phyloP scores from a whole-genome alignment of 2,888 invertebrate species.

The Laothoe populi region DNA sequence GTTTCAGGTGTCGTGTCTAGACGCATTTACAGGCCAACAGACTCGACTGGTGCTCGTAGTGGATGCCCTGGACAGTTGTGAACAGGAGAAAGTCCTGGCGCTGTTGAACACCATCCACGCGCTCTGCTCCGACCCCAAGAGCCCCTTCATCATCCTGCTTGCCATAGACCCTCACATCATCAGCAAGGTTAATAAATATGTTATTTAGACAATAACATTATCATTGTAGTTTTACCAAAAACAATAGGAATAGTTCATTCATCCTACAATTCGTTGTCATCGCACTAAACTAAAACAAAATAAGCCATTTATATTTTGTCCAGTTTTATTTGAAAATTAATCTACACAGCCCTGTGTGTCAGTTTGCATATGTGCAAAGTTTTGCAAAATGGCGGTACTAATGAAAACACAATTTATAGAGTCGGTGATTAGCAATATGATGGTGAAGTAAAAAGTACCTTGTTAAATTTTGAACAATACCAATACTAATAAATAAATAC shows the following conservation, averaged over 20 bases:
- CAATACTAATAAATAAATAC: too few species aligned
- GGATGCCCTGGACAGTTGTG: conserved; percentile 98
- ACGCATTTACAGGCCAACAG: conserved; percentile 96
- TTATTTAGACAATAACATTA: not conserved
- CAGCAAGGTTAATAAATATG: conserved; percentile 89
- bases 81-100: conserved; percentile 97
- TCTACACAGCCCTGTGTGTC: too few species aligned
- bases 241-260: conserved; percentile 1
- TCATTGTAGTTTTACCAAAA: not conserved
- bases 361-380: too few species aligned
- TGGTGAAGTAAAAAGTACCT: too few species aligned
- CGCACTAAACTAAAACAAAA: too few species aligned
- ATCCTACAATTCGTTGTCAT: too few species aligned
- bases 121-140: conserved; percentile 95
- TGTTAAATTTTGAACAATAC: too few species aligned
- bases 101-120: conserved; percentile 98
- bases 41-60: conserved; percentile 97
- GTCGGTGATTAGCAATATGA: too few species aligned
- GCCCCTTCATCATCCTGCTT: conserved; percentile 97
- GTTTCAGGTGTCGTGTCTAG: conserved; percentile 92
- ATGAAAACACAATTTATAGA: too few species aligned
- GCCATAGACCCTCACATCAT: conserved; percentile 99
- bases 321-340: too few species aligned
- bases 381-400: too few species aligned
- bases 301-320: too few species aligned